Conservation (phyloP, 2,113 vertebrate genomes). For the Sakesphorus luctuosus region DNA sequence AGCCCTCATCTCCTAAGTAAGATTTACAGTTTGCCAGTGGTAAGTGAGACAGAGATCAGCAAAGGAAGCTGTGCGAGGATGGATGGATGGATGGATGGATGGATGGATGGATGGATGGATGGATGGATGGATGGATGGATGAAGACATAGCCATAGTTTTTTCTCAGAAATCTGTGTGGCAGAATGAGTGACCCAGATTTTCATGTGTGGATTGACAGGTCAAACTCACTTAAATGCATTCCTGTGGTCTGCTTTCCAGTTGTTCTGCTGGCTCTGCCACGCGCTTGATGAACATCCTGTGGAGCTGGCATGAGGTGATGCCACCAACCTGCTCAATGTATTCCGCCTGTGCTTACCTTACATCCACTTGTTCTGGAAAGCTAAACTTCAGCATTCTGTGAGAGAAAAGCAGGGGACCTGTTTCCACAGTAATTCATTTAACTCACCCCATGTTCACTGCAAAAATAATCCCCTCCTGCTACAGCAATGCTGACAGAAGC, state of each 20-base stretch:
- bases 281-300: accelerated
- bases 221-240: not conserved
- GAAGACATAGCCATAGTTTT: not conserved
- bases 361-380: accelerated
- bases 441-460: accelerated
- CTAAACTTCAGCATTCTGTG: not conserved
- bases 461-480: not conserved
- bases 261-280: not conserved
- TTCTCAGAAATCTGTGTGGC: not conserved
- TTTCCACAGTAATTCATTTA: not conserved
- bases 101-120: no score
- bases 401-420: not conserved
- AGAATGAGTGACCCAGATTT: not conserved
- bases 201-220: not conserved
- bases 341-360: not conserved
- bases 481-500: not conserved
- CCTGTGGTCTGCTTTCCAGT: accelerated
- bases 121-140: no score
- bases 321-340: no score
- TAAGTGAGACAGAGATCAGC: not conserved
- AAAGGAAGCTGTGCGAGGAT: not conserved
- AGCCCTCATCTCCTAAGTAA: not conserved
- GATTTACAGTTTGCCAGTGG: not conserved
- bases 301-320: not conserved
- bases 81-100: no score